phyloP scores from a whole-genome alignment of 2,888 invertebrate genomes.

The Lepeophtheirus nordmannii region DNA sequence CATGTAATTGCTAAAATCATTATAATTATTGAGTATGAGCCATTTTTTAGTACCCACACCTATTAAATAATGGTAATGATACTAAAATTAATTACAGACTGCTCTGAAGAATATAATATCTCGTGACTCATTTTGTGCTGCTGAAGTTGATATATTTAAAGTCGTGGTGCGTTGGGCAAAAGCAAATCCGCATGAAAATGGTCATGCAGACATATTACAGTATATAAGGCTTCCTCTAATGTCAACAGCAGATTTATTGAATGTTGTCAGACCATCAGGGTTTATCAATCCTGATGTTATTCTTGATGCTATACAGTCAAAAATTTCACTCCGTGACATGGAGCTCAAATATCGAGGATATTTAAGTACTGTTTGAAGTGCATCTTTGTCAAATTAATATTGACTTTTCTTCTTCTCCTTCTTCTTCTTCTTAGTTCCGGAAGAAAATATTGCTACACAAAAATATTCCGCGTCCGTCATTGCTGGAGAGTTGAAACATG shows the following conservation, averaged over 20 bases:
- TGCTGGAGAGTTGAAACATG: constrained; percentile 60
- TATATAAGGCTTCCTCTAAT: constrained; percentile 45
- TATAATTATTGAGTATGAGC: too few species aligned
- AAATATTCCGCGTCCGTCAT: constrained; percentile 67
- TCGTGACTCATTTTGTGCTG: constrained; percentile 87
- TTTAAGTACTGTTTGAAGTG: not conserved
- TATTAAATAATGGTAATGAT: not conserved
- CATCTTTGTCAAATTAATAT: not conserved
- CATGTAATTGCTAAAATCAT: too few species aligned
- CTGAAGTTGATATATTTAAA: constrained; percentile 84
- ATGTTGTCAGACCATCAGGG: constrained; percentile 68
- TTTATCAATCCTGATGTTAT: constrained; percentile 75
- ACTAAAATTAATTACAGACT: constrained; percentile 36
- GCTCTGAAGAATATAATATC: constrained; percentile 69
- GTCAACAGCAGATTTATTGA: constrained; percentile 54
- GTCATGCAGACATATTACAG: constrained; percentile 30
- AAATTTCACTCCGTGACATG: constrained; percentile 58
- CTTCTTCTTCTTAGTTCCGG: constrained; percentile 45
- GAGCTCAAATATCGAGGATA: constrained; percentile 50
- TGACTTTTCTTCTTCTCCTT: not conserved
- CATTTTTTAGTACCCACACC: not conserved
- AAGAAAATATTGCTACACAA: constrained; percentile 73
- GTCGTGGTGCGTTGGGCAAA: constrained; percentile 74
- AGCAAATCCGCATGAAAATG: constrained; percentile 48
- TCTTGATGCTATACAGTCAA: constrained; percentile 81